These are phyloP conservation scores for Aspiorhynchus laticeps DNA, from an alignment of 2,113 vertebrate species.

Conservation along the genomic window DNA sequence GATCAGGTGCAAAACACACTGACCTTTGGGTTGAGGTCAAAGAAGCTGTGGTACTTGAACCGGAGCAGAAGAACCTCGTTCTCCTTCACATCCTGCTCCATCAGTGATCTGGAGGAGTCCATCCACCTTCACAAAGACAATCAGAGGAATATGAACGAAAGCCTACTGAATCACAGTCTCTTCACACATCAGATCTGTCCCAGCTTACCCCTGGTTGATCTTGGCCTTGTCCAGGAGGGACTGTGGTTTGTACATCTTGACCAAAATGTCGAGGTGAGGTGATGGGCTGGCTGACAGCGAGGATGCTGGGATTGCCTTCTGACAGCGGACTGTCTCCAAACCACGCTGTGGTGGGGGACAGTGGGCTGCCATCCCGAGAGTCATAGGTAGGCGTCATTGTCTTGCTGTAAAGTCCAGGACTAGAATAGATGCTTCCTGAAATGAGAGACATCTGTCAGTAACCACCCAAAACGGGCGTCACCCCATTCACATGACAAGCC, in stretches of 20 bases:
- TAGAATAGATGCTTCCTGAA: constrained; percentile 97
- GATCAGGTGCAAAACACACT: background rate
- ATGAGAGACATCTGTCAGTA: constrained; percentile 63
- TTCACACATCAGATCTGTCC: background rate
- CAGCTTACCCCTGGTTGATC: constrained; percentile 96
- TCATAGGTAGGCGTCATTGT: constrained; percentile 99
- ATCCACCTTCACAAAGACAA: constrained; percentile 83
- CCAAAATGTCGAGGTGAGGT: constrained; percentile 93
- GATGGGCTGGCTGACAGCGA: constrained; percentile 95
- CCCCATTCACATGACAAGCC: background rate
- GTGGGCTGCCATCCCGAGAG: constrained; percentile 93
- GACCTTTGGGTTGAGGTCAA: constrained; percentile 99
- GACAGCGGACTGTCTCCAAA: constrained; percentile 97
- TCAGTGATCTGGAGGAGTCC: constrained; percentile 95
- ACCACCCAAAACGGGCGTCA: background rate
- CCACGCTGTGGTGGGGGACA: constrained; percentile 97
- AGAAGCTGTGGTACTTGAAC: constrained; percentile 99
- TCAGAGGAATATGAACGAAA: background rate
- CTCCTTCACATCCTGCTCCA: constrained; percentile 99
- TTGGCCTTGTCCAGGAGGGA: constrained; percentile 97
- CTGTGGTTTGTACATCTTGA: constrained; percentile 97
- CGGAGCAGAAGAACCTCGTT: constrained; percentile 95
- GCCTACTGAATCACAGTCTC: background rate
- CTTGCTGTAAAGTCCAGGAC: constrained; percentile 97
- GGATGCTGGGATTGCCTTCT: constrained; percentile 96